These are phyloP conservation scores for Cataglyphis albicans DNA, from an alignment of 2,888 invertebrate genomes.

Conservation along the genomic window DNA sequence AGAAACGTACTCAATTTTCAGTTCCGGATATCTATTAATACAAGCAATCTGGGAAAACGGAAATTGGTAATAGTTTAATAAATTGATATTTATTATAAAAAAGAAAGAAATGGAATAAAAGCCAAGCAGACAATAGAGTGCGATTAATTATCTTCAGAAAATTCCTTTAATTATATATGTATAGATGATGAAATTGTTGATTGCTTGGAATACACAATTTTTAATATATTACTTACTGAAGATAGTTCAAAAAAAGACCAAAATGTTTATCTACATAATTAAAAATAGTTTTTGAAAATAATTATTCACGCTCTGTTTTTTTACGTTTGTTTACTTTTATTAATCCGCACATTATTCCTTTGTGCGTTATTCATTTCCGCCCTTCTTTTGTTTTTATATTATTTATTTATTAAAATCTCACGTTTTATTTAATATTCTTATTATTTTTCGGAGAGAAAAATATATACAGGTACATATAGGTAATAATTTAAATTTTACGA, in stretches of 20 bases:
- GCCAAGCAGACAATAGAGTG: no score
- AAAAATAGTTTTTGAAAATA: not conserved
- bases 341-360: not conserved
- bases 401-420: not conserved
- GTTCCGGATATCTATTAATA: not conserved
- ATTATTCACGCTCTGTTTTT: not conserved
- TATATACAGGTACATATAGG: not conserved
- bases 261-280: no score
- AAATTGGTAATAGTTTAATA: not conserved
- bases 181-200: no score
- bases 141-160: no score
- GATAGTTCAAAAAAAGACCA: no score
- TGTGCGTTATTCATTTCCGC: no score
- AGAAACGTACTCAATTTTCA: not conserved
- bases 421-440: not conserved
- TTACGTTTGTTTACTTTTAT: not conserved
- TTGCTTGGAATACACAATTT: no score
- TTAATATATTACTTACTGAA: no score
- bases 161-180: no score
- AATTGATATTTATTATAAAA: not conserved
- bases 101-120: not conserved
- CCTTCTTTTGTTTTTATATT: not conserved
- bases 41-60: not conserved
- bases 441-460: not conserved
- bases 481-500: not conserved